Evolutionary conservation across 1,140 invertebrate genomes (phyloP).

Genomic region (Pseudomyrmex sp.): DNA sequence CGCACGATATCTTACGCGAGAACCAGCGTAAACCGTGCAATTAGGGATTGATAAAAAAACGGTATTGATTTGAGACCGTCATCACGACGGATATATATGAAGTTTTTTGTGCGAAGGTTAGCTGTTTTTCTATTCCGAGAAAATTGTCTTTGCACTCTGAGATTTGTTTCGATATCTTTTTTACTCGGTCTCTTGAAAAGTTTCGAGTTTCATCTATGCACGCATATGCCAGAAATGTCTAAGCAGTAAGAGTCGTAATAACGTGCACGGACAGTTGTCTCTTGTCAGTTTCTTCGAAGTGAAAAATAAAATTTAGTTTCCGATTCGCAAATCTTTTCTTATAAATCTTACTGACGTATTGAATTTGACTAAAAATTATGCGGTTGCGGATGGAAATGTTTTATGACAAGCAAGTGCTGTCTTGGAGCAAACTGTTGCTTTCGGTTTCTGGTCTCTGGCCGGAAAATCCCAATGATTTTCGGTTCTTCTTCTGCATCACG

Average conservation of each 20-base stretch:
- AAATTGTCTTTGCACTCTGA: not conserved
- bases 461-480: conserved; percentile 48
- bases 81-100: not conserved
- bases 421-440: conserved; percentile 57
- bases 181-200: not conserved
- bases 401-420: conserved; percentile 56
- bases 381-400: conserved; percentile 18
- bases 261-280: not conserved
- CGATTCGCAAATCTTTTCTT: not conserved
- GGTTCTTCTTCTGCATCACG: conserved; percentile 58
- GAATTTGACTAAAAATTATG: not conserved
- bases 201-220: not conserved
- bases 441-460: conserved; percentile 58
- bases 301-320: not conserved
- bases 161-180: not conserved
- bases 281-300: too few species aligned
- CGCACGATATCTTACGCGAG: not conserved
- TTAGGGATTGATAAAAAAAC: conserved; percentile 54
- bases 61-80: conserved; percentile 21
- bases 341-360: not conserved
- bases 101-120: not conserved
- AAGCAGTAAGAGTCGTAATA: not conserved
- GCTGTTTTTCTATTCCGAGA: not conserved
- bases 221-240: not conserved
- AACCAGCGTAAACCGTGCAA: conserved; percentile 33